Evolutionary conservation across 2,888 invertebrate genomes (phyloP).

Genomic region (Drosophila histrio): DNA sequence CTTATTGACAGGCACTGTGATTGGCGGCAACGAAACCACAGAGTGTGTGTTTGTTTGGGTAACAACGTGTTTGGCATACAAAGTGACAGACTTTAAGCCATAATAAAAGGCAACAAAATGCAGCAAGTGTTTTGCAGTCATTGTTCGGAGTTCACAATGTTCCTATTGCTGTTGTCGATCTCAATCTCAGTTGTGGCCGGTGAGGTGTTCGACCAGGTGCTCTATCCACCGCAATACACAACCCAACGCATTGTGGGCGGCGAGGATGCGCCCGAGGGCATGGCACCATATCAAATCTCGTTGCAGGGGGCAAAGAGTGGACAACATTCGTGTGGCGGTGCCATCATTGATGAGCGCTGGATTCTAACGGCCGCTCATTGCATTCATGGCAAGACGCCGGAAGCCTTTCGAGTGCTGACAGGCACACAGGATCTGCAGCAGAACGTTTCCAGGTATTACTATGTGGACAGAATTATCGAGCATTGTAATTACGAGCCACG

Average conservation of each 20-base stretch:
- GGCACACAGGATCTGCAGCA: slow-evolving; percentile 77
- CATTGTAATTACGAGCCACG: slow-evolving; percentile 79
- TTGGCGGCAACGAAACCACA: not conserved
- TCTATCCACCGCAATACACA: slow-evolving; percentile 73
- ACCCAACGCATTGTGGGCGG: slow-evolving; percentile 80
- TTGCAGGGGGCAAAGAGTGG: slow-evolving; percentile 69
- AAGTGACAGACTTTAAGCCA: not conserved
- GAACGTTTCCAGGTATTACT: slow-evolving; percentile 70
- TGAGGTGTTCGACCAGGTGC: slow-evolving; percentile 32
- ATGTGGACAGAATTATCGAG: slow-evolving; percentile 70
- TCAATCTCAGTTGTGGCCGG: not conserved
- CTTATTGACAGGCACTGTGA: not conserved
- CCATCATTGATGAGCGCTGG: slow-evolving; percentile 81
- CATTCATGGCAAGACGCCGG: slow-evolving; percentile 65
- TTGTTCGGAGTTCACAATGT: slow-evolving; percentile 25
- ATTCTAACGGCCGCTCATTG: slow-evolving; percentile 83
- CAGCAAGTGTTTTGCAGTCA: slow-evolving; percentile 16
- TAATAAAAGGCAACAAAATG: slow-evolving; percentile 39
- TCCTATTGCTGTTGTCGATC: slow-evolving; percentile 18
- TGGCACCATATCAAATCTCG: slow-evolving; percentile 83
- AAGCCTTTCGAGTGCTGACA: slow-evolving; percentile 69
- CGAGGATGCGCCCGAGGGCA: slow-evolving; percentile 71
- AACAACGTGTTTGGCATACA: slow-evolving; percentile 27
- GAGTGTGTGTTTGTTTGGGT: not conserved
- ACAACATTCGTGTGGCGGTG: slow-evolving; percentile 82